Conservation (phyloP, 2,113 vertebrate genomes). For the Callorhinus ursinus region DNA sequence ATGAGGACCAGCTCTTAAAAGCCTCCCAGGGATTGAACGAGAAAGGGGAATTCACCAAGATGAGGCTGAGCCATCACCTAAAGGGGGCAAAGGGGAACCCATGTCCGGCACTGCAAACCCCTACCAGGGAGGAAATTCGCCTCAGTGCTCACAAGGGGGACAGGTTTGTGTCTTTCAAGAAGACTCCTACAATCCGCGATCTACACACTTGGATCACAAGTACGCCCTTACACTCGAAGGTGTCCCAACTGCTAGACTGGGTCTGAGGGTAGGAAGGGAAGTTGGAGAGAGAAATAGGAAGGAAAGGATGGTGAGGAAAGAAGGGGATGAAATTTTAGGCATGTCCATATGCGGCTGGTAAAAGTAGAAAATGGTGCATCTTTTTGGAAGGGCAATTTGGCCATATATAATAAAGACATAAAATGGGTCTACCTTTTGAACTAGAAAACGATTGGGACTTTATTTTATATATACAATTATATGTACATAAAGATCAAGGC, state of each 20-base stretch:
- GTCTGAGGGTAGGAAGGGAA: neutral
- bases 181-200: neutral
- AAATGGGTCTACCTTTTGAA: neutral
- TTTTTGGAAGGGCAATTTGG: neutral
- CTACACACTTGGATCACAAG: neutral
- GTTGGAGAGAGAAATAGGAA: neutral
- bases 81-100: neutral
- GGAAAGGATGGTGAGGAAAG: neutral
- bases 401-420: neutral
- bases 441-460: neutral
- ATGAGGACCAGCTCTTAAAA: constrained; percentile 53
- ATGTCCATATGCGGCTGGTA: neutral
- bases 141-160: neutral
- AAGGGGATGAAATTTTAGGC: neutral
- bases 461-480: neutral
- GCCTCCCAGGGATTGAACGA: neutral
- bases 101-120: accelerated
- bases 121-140: neutral
- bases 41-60: neutral
- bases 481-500: neutral
- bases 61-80: neutral
- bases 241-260: neutral
- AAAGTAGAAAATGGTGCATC: neutral
- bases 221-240: neutral
- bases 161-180: neutral